Percentiles rank a stretch among this genome's conserved stretches.
Evolutionary conservation across 1,140 invertebrate species (phyloP).

Genomic region (Macrobrachium rosenbergii): DNA sequence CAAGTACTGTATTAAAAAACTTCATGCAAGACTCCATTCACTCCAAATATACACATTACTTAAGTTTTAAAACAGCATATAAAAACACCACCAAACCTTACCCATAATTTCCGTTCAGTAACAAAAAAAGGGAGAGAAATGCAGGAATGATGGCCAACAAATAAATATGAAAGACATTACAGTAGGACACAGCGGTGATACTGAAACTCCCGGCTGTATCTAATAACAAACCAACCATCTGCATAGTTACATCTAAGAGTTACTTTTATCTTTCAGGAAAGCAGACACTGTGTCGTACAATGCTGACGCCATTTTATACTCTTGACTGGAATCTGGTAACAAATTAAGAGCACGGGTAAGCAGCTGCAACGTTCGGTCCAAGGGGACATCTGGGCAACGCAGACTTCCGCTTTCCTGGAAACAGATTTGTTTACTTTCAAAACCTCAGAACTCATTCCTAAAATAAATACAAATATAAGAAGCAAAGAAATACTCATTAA

Average conservation of each 20-base stretch:
- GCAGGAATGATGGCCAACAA: no score
- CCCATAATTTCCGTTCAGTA: no score
- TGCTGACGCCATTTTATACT: conserved; percentile 46
- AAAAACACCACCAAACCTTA: no score
- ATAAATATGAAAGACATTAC: no score
- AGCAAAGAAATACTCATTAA: not conserved
- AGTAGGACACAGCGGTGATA: no score
- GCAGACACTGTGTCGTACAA: conserved; percentile 36
- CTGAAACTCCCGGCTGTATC: no score
- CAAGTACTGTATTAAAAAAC: no score
- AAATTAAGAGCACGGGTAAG: conserved; percentile 41
- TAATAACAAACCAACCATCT: not conserved
- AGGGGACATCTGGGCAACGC: conserved; percentile 33
- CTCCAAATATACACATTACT: no score
- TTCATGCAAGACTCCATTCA: no score
- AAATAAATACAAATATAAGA: not conserved
- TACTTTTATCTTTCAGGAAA: conserved; percentile 31
- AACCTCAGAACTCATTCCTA: not conserved
- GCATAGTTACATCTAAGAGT: not conserved
- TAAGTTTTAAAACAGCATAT: no score
- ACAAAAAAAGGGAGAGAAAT: no score
- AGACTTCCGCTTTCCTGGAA: conserved; percentile 36
- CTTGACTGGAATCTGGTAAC: conserved; percentile 33
- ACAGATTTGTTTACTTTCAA: not conserved
- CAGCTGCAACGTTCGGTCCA: conserved; percentile 30